A percentile compares a stretch with the other conserved stretches of the same genome.
Evolutionary conservation across 2,113 vertebrate species (phyloP).

Genomic region (Agapornis roseicollis): DNA sequence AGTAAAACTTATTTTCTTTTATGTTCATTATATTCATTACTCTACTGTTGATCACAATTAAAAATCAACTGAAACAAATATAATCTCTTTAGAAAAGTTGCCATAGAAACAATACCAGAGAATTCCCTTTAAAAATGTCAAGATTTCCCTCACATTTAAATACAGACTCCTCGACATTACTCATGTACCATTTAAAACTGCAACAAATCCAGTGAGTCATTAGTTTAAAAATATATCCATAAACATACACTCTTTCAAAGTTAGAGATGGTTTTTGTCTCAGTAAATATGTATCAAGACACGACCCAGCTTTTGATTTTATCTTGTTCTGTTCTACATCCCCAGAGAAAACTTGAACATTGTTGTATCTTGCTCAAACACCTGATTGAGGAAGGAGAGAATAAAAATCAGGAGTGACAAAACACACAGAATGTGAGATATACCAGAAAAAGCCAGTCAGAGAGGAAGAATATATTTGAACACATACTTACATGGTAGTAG

Average conservation of each 20-base stretch:
- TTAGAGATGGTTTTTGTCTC: background rate
- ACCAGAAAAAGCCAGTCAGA: background rate
- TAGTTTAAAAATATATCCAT: conserved; percentile 51
- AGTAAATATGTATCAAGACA: conserved; percentile 13
- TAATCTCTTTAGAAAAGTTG: conserved; percentile 13
- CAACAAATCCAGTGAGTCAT: conserved; percentile 49
- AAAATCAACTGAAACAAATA: conserved; percentile 42
- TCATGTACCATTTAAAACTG: conserved; percentile 46
- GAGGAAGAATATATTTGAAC: background rate
- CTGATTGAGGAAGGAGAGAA: background rate
- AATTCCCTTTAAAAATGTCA: conserved; percentile 63
- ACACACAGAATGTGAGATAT: background rate
- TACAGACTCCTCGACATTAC: conserved; percentile 34
- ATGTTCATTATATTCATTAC: background rate
- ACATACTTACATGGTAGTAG: background rate
- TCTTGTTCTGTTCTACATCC: background rate
- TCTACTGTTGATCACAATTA: conserved; percentile 45
- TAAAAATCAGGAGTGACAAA: conserved; percentile 1
- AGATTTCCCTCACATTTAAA: conserved; percentile 56
- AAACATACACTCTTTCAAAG: conserved; percentile 11
- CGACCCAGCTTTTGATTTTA: conserved; percentile 11
- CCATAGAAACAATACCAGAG: conserved; percentile 54
- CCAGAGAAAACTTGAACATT: conserved; percentile 7
- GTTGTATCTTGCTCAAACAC: background rate
- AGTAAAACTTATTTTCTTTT: background rate